Conservation (phyloP, 2,888 invertebrate species). For the Melikaiella ostensackeni region DNA sequence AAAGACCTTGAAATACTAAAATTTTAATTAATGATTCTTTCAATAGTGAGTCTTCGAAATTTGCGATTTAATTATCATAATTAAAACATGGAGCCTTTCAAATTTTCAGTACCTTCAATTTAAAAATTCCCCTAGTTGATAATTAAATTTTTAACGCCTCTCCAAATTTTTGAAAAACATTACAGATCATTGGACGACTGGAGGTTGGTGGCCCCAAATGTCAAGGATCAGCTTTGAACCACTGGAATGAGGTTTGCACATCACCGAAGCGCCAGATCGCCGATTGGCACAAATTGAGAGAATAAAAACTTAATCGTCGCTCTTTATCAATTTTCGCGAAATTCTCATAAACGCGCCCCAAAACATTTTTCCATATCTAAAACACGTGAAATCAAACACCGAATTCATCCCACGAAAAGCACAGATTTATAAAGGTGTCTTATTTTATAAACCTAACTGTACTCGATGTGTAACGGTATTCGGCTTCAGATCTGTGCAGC, state of each 20-base stretch:
- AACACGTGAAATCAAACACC: conserved; percentile 40
- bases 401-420: conserved; percentile 41
- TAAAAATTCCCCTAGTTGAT: too few relatives aligned
- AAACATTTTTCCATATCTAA: conserved; percentile 48
- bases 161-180: conserved; percentile 37
- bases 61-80: too few relatives aligned
- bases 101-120: too few relatives aligned
- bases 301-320: conserved; percentile 79
- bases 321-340: conserved; percentile 45
- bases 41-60: too few relatives aligned
- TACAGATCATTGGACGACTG: conserved; percentile 95
- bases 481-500: conserved; percentile 37
- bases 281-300: conserved; percentile 99
- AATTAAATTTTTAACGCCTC: too few relatives aligned
- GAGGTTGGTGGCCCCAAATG: conserved; percentile 92
- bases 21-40: too few relatives aligned
- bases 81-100: too few relatives aligned
- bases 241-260: conserved; percentile 98
- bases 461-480: conserved; percentile 32
- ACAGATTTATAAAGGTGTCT: conserved; percentile 40
- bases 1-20: too few relatives aligned
- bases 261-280: conserved; percentile 98
- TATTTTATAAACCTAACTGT: conserved; percentile 45
- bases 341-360: conserved; percentile 24
- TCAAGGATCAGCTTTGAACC: conserved; percentile 90